These are phyloP conservation scores for Channa maculata DNA, from an alignment of 2,113 vertebrate species.

Conservation along the genomic window DNA sequence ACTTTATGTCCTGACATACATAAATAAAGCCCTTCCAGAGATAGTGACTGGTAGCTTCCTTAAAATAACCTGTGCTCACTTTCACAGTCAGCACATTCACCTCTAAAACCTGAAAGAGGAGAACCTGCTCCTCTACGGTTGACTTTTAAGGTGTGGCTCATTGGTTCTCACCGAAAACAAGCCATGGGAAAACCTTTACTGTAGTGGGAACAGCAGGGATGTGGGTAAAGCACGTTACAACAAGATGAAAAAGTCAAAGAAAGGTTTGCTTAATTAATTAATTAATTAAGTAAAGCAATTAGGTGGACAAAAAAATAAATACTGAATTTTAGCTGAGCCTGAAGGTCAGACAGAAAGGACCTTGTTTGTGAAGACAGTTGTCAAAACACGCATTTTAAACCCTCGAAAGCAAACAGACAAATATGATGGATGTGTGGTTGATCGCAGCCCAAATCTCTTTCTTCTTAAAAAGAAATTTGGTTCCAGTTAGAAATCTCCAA, in stretches of 20 bases:
- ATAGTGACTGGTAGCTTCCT: conserved; percentile 11
- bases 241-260: conserved; percentile 4
- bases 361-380: not conserved
- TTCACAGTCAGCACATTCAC: conserved; percentile 57
- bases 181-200: conserved; percentile 1
- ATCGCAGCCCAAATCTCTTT: conserved; percentile 10
- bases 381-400: not conserved
- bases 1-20: conserved; percentile 54
- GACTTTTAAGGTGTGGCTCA: conserved; percentile 49
- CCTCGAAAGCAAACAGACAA: not conserved
- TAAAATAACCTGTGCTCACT: conserved; percentile 29
- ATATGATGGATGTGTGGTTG: not conserved
- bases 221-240: conserved; percentile 4
- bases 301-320: conserved; percentile 41
- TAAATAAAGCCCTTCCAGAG: conserved; percentile 65
- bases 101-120: conserved; percentile 41
- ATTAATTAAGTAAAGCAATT: no score
- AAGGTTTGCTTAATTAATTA: not conserved
- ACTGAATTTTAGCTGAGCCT: conserved; percentile 11
- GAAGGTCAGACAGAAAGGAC: not conserved
- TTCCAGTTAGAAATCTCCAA: conserved; percentile 8
- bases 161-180: conserved; percentile 21
- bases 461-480: conserved; percentile 15
- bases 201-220: conserved; percentile 21
- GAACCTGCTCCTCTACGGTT: conserved; percentile 73